These are phyloP conservation scores for Myotis brandtii DNA, from an alignment of 2,113 vertebrate species.

Conservation along the genomic window DNA sequence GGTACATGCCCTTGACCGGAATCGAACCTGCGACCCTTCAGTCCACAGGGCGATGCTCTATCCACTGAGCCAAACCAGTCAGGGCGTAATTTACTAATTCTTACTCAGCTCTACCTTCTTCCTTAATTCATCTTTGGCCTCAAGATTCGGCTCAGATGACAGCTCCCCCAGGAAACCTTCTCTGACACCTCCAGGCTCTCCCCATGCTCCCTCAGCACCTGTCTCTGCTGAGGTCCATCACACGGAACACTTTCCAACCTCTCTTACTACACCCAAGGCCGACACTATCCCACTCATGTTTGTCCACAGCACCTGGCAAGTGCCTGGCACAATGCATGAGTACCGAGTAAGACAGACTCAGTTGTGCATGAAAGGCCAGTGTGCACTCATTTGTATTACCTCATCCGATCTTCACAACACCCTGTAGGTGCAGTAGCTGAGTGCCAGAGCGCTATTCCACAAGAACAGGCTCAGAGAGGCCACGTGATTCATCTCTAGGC, in stretches of 20 bases:
- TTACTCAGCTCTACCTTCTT: background rate
- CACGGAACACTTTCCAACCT: background rate
- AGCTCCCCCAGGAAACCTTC: background rate
- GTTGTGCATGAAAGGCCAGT: background rate
- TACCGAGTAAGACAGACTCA: background rate
- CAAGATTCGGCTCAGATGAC: background rate
- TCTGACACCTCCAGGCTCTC: background rate
- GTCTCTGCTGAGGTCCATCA: background rate
- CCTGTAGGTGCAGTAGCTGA: background rate
- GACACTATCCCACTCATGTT: background rate
- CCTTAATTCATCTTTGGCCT: background rate
- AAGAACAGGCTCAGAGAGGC: background rate
- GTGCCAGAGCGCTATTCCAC: background rate
- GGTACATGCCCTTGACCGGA: too few species aligned
- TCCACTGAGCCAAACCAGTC: too few species aligned
- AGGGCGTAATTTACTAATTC: background rate
- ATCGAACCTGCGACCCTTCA: too few species aligned
- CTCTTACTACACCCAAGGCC: background rate
- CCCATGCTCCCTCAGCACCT: background rate
- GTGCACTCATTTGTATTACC: background rate
- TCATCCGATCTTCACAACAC: background rate
- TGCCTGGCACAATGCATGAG: background rate
- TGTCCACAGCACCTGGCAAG: background rate
- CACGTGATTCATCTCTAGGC: background rate
- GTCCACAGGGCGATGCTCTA: too few species aligned